A percentile compares a stretch with the other conserved stretches of the same genome.
Evolutionary conservation across 2,888 invertebrate species (phyloP).

Genomic region (Argyresthia goedartella): DNA sequence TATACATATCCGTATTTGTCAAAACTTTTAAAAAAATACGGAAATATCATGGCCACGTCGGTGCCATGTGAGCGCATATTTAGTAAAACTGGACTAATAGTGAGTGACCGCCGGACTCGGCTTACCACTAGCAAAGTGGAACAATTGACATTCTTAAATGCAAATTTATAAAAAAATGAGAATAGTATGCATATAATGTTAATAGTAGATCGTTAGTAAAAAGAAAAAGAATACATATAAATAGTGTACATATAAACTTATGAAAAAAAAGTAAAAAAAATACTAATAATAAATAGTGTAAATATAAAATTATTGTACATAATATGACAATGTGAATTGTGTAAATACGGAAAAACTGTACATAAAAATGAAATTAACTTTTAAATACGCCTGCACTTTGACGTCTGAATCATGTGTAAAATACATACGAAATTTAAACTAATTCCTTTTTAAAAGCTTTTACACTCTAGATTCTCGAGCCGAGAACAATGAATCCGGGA

Average conservation of each 20-base stretch:
- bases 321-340: not conserved
- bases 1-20: not conserved
- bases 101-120: not conserved
- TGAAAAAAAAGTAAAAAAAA: not conserved
- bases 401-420: too few species aligned
- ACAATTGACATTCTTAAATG: not conserved
- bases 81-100: not conserved
- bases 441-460: too few species aligned
- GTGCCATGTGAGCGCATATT: conserved; percentile 1
- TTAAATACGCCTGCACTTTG: not conserved
- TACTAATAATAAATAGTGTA: not conserved
- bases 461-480: too few species aligned
- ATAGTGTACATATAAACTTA: not conserved
- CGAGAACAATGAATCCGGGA: too few species aligned
- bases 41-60: not conserved
- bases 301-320: not conserved
- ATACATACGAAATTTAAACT: too few species aligned
- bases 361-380: too few species aligned
- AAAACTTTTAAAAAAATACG: not conserved
- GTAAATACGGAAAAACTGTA: not conserved
- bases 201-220: too few species aligned
- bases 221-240: not conserved
- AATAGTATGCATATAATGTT: not conserved
- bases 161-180: not conserved
- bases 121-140: not conserved